Conservation (phyloP, 2,888 invertebrate species). For the Beris morrisii region DNA sequence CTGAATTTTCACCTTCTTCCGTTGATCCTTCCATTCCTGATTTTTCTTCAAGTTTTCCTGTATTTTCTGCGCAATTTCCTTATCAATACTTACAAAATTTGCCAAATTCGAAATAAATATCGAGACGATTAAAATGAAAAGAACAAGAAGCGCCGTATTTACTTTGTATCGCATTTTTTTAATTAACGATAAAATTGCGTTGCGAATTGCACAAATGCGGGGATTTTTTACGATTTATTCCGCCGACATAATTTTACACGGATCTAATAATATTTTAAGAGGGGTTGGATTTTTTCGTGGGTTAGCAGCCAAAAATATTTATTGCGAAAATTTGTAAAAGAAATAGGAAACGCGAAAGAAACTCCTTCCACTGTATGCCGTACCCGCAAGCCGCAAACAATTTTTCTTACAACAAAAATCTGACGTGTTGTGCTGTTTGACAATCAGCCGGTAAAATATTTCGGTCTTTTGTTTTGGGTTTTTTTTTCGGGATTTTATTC, state of each 20-base stretch:
- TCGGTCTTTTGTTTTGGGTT: background rate
- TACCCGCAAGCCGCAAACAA: too few relatives aligned
- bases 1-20: constrained; percentile 57
- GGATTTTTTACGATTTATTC: too few relatives aligned
- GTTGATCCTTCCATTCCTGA: constrained; percentile 51
- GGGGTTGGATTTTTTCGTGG: background rate
- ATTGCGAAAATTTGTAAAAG: too few relatives aligned
- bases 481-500: too few relatives aligned
- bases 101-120: constrained; percentile 71
- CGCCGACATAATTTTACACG: too few relatives aligned
- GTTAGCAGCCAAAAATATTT: background rate
- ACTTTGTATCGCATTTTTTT: constrained; percentile 66
- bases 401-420: background rate
- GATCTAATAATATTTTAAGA: background rate
- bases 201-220: too few relatives aligned
- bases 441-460: constrained; percentile 2
- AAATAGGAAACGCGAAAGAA: too few relatives aligned
- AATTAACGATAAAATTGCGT: too few relatives aligned
- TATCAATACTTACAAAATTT: constrained; percentile 66
- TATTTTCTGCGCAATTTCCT: constrained; percentile 52
- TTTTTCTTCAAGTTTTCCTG: constrained; percentile 49
- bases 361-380: too few relatives aligned
- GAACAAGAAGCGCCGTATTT: constrained; percentile 63
- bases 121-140: constrained; percentile 66
- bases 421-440: background rate